Base-by-base conservation (phyloP, 2,888 invertebrate species). In the Tetragonula carbonaria region DNA sequence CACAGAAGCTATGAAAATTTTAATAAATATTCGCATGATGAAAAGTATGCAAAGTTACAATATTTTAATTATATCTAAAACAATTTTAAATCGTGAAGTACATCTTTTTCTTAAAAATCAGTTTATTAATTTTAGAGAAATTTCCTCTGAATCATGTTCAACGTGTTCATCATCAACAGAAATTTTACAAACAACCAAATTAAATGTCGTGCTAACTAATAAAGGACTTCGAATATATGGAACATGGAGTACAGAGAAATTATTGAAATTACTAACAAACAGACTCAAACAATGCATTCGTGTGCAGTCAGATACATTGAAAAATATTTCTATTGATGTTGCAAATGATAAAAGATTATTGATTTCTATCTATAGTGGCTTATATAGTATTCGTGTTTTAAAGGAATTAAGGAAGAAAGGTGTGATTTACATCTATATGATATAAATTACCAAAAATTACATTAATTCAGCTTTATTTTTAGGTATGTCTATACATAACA, bases 321-420 rank as follows among this genome's bases (percentile, higher is more conserved):
- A n/a, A 57, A 57, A 18, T 18, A 63, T 38, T 11, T 14, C 21
- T 21, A 18, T 45, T 45, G 45, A 63, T 50, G 18, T 4, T 14
- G 70, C 11, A 50, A 70, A 14, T n/a, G 33, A 83, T n/a, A 23
- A 33, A 57, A 80, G 50, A 59, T 71, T 84, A 53, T 67, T 67
- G 33, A 81, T 82, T 13, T 62, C 83, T 45, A 70, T 90, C 4
- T 84, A 86, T 28, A 87, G 84, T n/a, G 91, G 91, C 67, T 86
- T 89, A 50, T 91, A 87, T 16, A 89, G 76, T 51, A 80, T 82
- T 72, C 16, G 18, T 21, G 78, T 90, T n/a, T 74, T 91, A 66
- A 75, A 84, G 21, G 66, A 78, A 65, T 23, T 91, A 21, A 67
- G 82, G 45, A 21, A 63, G 23, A 86, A 82, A 76, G 89, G 91